A percentile compares a stretch with the other conserved stretches of the same genome.
Evolutionary conservation across 2,888 invertebrate genomes (phyloP).

Genomic region (Petrolisthes cinctipes): DNA sequence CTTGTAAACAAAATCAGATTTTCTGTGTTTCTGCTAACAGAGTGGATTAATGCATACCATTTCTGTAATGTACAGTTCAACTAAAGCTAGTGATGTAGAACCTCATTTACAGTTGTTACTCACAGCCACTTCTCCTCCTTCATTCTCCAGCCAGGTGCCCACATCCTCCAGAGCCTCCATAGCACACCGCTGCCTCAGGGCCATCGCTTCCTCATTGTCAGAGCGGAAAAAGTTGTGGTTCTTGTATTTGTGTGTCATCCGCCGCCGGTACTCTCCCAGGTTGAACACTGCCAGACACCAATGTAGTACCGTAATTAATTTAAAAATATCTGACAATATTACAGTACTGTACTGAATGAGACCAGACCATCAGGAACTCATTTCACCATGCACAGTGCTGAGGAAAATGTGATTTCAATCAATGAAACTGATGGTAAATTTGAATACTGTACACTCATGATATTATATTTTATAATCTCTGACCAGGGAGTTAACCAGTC

Average conservation of each 20-base stretch:
- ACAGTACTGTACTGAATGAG: not conserved
- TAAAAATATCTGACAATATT: not conserved
- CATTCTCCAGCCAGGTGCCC: conserved; percentile 83
- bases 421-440: too few relatives aligned
- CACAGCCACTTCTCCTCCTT: conserved; percentile 94
- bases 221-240: conserved; percentile 98
- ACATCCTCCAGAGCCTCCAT: conserved; percentile 80
- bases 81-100: not conserved
- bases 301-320: not conserved
- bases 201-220: conserved; percentile 95
- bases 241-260: conserved; percentile 93
- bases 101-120: conserved; percentile 68
- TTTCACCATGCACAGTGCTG: too few relatives aligned
- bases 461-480: too few relatives aligned
- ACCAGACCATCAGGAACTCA: too few relatives aligned
- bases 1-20: not conserved
- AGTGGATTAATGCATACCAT: not conserved
- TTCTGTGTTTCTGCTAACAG: not conserved
- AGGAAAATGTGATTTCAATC: too few relatives aligned
- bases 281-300: conserved; percentile 84
- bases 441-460: too few relatives aligned
- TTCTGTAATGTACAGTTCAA: not conserved
- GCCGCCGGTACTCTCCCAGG: conserved; percentile 96
- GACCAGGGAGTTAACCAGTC: too few relatives aligned
- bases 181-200: conserved; percentile 95